Conservation (phyloP, 2,113 vertebrate genomes). For the Ochotona curzoniae region DNA sequence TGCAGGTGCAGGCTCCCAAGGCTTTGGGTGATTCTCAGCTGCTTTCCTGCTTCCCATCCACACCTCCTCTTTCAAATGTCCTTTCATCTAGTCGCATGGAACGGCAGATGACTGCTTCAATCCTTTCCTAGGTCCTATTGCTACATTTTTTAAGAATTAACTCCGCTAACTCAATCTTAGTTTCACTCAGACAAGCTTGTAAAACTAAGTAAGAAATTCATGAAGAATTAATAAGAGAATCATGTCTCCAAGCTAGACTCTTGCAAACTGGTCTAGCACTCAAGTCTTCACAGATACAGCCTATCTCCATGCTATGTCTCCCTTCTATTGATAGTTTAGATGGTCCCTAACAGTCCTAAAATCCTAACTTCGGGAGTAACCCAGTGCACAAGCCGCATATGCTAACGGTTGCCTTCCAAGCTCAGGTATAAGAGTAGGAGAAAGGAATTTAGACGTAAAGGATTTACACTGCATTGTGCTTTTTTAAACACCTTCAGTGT, state of each 20-base stretch:
- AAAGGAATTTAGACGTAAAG: not conserved
- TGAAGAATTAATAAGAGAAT: not conserved
- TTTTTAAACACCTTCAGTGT: not conserved
- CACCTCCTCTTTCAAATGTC: not conserved
- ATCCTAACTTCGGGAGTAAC: not conserved
- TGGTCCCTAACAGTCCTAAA: not conserved
- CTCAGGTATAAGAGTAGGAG: not conserved
- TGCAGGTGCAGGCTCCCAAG: no score
- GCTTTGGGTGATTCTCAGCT: no score
- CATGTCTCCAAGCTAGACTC: not conserved
- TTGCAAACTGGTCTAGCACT: not conserved
- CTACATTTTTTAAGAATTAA: not conserved
- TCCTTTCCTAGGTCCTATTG: not conserved
- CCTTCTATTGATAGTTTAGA: not conserved
- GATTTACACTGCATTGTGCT: not conserved
- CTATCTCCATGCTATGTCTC: not conserved
- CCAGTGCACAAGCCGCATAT: not conserved
- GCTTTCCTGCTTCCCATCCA: no score
- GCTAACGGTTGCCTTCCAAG: not conserved
- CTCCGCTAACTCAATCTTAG: not conserved
- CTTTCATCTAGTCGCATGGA: not conserved
- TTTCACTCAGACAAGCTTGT: not conserved
- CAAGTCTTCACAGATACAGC: not conserved
- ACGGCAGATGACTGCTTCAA: not conserved
- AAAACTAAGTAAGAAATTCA: not conserved